A percentile compares a stretch with the other conserved stretches of the same genome.
Conservation (phyloP, 2,888 invertebrate genomes). For the Hydroisotoma schaefferi region DNA sequence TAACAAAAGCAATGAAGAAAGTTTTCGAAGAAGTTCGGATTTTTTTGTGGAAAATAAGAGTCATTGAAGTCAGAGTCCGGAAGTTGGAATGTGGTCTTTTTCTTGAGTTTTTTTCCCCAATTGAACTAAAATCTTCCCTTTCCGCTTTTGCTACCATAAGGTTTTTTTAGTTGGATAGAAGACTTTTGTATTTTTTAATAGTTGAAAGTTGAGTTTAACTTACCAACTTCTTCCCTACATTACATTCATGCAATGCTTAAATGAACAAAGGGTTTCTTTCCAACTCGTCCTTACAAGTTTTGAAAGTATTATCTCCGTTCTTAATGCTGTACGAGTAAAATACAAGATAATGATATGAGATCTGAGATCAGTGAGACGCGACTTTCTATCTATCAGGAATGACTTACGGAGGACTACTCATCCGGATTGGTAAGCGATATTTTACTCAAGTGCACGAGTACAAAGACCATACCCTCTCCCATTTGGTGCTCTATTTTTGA, state of each 20-base stretch:
- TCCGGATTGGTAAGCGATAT: slow-evolving; percentile 7
- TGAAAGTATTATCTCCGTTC: too few species aligned
- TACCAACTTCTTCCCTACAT: too few species aligned
- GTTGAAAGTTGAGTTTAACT: too few species aligned
- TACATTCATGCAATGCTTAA: too few species aligned
- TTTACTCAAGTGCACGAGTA: too few species aligned
- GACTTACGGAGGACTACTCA: too few species aligned
- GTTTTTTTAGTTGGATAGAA: neutral
- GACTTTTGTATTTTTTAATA: too few species aligned
- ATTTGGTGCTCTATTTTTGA: slow-evolving; percentile 19
- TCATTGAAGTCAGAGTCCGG: slow-evolving; percentile 15
- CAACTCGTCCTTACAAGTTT: neutral
- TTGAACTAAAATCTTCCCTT: slow-evolving; percentile 8
- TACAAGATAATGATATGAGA: too few species aligned
- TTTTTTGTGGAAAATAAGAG: slow-evolving; percentile 5
- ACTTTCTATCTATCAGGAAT: too few species aligned
- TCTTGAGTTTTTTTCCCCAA: slow-evolving; percentile 1
- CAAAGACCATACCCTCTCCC: slow-evolving; percentile 1
- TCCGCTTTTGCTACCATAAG: neutral
- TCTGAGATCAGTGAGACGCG: too few species aligned
- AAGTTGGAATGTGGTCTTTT: slow-evolving; percentile 16
- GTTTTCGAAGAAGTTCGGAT: neutral
- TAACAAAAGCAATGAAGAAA: slow-evolving; percentile 1
- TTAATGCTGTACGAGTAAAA: too few species aligned
- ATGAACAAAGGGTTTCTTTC: slow-evolving; percentile 2